phyloP scores from a whole-genome alignment of 2,113 vertebrate genomes.

The Opisthocomus hoazin region DNA sequence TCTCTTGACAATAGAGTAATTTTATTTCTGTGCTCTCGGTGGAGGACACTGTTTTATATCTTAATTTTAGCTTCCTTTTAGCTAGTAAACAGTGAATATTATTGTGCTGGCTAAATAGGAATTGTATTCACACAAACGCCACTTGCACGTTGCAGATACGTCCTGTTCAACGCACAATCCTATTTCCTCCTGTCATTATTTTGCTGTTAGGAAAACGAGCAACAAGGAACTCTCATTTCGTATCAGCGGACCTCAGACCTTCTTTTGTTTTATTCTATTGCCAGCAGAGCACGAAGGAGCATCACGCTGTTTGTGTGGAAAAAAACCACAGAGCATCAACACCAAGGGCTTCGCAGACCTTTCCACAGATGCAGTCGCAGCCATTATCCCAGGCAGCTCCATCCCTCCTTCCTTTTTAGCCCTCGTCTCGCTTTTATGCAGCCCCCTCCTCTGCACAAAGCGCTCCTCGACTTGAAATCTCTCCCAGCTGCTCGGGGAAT shows the following conservation, averaged over 20 bases:
- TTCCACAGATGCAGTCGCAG: not conserved
- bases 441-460: not conserved
- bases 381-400: not conserved
- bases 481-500: not conserved
- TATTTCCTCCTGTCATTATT: not conserved
- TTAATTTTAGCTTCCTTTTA: not conserved
- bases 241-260: not conserved
- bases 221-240: not conserved
- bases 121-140: not conserved
- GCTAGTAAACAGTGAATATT: not conserved
- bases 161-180: not conserved
- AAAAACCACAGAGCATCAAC: not conserved
- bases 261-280: not conserved
- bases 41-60: not conserved
- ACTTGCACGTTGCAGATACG: not conserved
- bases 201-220: not conserved
- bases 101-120: not conserved
- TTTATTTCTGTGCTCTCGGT: not conserved
- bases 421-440: not conserved
- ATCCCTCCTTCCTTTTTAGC: not conserved
- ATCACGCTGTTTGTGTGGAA: fast-evolving
- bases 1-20: not conserved
- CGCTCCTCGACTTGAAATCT: not conserved
- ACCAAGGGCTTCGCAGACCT: not conserved
- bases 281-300: not conserved